Conservation (phyloP, 2,888 invertebrate genomes). For the Clunio marinus region DNA sequence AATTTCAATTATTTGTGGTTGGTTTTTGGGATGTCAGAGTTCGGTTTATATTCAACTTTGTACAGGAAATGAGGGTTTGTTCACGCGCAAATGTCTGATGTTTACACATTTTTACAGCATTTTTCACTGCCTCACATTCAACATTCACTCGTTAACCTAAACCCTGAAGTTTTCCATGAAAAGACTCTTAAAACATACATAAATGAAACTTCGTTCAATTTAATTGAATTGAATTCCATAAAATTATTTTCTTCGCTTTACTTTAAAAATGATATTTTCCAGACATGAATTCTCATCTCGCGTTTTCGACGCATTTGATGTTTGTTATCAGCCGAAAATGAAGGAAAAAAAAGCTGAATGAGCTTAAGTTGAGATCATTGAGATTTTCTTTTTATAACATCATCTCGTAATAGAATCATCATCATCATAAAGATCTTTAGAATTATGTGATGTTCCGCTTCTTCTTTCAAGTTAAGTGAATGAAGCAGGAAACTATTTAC, state of each 20-base stretch:
- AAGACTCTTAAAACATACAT: neutral
- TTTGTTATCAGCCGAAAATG: neutral
- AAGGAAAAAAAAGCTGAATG: too few species aligned
- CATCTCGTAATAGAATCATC: neutral
- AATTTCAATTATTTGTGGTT: neutral
- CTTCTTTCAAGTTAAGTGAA: neutral
- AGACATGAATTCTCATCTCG: neutral
- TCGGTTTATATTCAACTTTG: neutral
- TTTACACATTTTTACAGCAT: neutral
- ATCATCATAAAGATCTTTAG: neutral
- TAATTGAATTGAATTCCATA: too few species aligned
- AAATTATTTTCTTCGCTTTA: too few species aligned
- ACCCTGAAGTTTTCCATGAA: neutral
- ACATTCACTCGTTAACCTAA: neutral
- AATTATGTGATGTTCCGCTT: neutral
- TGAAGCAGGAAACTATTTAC: neutral
- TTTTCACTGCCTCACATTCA: neutral
- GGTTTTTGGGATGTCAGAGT: too few species aligned
- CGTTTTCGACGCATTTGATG: neutral
- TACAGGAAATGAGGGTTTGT: conserved; percentile 11
- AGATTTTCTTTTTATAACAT: too few species aligned
- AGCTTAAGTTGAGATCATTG: too few species aligned
- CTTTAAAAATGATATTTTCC: conserved; percentile 7
- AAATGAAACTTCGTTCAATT: neutral
- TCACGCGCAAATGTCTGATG: neutral